phyloP scores from a whole-genome alignment of 2,888 invertebrate species.

The Gortyna flavago region DNA sequence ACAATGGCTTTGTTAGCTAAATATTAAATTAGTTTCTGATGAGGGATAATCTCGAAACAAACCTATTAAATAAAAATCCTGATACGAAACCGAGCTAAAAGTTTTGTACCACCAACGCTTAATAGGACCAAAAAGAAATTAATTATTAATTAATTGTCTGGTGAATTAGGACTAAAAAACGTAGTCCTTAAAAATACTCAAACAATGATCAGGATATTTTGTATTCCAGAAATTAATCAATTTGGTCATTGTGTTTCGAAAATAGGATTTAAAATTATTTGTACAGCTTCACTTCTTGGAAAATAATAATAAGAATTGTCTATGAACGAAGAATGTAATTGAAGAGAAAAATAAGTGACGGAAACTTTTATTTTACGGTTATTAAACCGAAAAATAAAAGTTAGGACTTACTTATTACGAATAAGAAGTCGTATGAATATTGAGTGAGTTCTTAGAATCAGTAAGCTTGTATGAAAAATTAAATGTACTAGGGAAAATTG shows the following conservation, averaged over 20 bases:
- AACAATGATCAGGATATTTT: slow-evolving; percentile 5
- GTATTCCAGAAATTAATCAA: slow-evolving; percentile 14
- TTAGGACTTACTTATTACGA: too few species aligned
- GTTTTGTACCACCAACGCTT: slow-evolving; percentile 16
- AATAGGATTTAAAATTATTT: not conserved
- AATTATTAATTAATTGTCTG: slow-evolving; percentile 37
- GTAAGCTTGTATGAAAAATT: too few species aligned
- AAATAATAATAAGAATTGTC: not conserved
- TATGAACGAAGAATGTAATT: not conserved
- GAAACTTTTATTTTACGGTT: not conserved
- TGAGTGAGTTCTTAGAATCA: too few species aligned
- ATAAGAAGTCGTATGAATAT: too few species aligned
- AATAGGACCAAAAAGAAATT: slow-evolving; percentile 47
- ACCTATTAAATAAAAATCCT: slow-evolving; percentile 54
- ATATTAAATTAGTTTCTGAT: slow-evolving; percentile 51
- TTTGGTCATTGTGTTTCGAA: slow-evolving; percentile 14
- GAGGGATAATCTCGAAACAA: slow-evolving; percentile 37
- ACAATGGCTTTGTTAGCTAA: slow-evolving; percentile 32
- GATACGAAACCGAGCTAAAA: slow-evolving; percentile 47
- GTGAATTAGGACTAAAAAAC: slow-evolving; percentile 18
- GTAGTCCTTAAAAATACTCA: slow-evolving; percentile 22
- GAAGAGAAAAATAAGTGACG: not conserved
- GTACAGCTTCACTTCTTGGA: not conserved
- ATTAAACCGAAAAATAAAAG: too few species aligned
- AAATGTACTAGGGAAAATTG: not conserved